These are phyloP conservation scores for Chymomyza costata DNA, from an alignment of 1,140 invertebrate genomes.

Conservation along the genomic window DNA sequence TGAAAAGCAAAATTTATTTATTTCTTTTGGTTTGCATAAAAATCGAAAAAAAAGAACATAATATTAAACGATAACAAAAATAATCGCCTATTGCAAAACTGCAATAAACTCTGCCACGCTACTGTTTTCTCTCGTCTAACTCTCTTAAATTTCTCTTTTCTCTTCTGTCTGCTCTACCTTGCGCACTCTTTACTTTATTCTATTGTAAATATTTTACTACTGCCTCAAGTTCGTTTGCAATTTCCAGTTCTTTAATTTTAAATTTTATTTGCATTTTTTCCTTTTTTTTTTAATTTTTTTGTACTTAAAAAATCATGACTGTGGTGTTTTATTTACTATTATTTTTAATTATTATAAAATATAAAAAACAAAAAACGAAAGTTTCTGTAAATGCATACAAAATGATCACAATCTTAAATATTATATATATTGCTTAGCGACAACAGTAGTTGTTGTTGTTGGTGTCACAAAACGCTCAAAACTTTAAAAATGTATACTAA, in stretches of 20 bases:
- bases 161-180: background rate
- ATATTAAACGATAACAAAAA: background rate
- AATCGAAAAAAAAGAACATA: conserved; percentile 6
- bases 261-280: conserved; percentile 18
- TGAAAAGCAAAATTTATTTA: conserved; percentile 18
- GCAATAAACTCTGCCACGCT: background rate
- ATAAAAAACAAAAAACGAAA: conserved; percentile 32
- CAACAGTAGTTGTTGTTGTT: conserved; percentile 4
- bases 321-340: conserved; percentile 75
- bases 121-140: background rate
- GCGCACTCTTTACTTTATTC: conserved; percentile 6
- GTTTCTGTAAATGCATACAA: conserved; percentile 37
- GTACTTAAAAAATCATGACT: conserved; percentile 64
- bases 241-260: conserved; percentile 29
- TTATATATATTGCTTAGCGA: conserved; percentile 5
- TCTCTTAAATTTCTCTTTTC: background rate
- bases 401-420: conserved; percentile 28
- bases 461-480: too few relatives aligned
- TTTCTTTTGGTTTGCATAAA: conserved; percentile 27
- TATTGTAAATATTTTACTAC: conserved; percentile 65
- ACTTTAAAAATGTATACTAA: too few relatives aligned
- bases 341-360: conserved; percentile 40
- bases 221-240: conserved; percentile 17
- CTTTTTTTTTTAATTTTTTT: conserved; percentile 43
- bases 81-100: conserved; percentile 12